Conservation (phyloP, 2,113 vertebrate species). For the Anguilla rostrata region DNA sequence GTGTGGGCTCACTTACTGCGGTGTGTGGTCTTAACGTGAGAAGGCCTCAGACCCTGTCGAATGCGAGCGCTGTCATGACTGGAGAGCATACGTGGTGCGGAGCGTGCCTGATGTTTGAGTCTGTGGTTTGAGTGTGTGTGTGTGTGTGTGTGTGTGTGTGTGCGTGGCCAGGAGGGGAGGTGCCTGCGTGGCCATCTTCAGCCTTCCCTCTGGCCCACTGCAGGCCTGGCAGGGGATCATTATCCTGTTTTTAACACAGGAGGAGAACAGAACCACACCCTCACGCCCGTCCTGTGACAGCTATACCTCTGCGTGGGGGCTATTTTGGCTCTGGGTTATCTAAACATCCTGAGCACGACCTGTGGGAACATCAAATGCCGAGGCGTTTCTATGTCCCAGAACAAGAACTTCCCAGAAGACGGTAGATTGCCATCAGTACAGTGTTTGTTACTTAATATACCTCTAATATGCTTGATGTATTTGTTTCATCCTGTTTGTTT, state of each 20-base stretch:
- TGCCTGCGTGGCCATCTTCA: not conserved
- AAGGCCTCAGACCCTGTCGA: too few species aligned
- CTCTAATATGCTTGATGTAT: not conserved
- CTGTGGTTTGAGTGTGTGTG: too few species aligned
- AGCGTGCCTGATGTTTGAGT: not conserved
- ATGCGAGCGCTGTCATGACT: too few species aligned
- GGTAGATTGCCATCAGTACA: not conserved
- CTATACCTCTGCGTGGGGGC: not conserved
- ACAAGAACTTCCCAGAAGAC: not conserved
- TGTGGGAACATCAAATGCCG: constrained; percentile 1
- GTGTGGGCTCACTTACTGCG: too few species aligned
- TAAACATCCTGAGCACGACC: not conserved
- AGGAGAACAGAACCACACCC: not conserved
- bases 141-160: too few species aligned
- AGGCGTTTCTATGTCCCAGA: not conserved
- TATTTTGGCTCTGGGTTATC: not conserved
- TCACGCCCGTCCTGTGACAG: not conserved
- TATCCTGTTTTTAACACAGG: not conserved
- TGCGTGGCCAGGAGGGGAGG: not conserved
- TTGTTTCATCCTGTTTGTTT: not conserved
- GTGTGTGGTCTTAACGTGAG: too few species aligned
- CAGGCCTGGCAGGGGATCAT: not conserved
- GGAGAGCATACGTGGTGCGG: too few species aligned
- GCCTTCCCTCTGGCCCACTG: not conserved
- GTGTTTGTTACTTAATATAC: not conserved